Base-by-base conservation (phyloP, 2,888 invertebrate species). In the Cephus sareptanus region DNA sequence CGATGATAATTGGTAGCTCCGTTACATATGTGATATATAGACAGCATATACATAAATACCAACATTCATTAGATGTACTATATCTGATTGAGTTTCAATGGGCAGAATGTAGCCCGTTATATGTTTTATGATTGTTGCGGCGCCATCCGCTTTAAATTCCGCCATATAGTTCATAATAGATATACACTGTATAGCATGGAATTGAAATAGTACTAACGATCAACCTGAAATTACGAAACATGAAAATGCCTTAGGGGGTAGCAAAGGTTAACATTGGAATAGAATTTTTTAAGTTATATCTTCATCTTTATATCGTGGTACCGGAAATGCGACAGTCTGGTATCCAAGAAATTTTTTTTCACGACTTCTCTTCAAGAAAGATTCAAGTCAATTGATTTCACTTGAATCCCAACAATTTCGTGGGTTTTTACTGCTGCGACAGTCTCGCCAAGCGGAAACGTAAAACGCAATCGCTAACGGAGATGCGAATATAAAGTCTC, bases 361-460 rank as follows among this genome's bases (percentile, higher is more conserved):
- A 56, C 56, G 23, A 56, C 40, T 9, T 56, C 4, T 9, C 40
- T 40, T 40, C 15, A 40, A 40, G 1, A 6, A 23, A 56, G 2
- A 56, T 56, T 56, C 23, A 23, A 23, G 9, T 23, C 56, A 56
- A 23, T 56, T 56, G 23, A 56, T 23, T 56, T 23, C 56, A 23
- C 56, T 15, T 9, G 56, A 56, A 6, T 56, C 23, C 23, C 9
- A 56, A 56, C 56, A 56, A 56, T 56, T 56, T 56, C 56, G 56
- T 56, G 56, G 23, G 56, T 56, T 56, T 56, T 56, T 56, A 56
- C 23, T 23, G 9, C 9, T 56, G 79, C 80, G 83, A 83, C 85
- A 9, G 85, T 86, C 86, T 87, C 83, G 83, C 81, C 85, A 80
- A 81, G 81, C 86, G 87, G 87, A 86, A 86, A 82, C 86, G 85